Conservation (phyloP, 2,888 invertebrate species). For the Thalpophila matura region DNA sequence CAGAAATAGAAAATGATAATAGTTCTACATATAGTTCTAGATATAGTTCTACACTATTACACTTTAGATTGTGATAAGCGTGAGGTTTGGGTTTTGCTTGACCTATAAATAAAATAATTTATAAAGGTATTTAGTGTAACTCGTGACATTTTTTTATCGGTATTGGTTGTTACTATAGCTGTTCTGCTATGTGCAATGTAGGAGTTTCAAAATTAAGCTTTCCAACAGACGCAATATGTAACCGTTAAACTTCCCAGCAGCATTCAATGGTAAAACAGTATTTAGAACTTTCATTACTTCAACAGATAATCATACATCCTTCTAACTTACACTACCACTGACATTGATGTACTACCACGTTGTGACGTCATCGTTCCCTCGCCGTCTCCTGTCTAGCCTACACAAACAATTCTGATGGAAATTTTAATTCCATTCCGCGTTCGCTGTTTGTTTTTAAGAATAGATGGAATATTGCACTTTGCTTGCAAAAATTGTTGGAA, state of each 20-base stretch:
- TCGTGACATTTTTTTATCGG: too few species aligned
- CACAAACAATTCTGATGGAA: slow-evolving; percentile 76
- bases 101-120: too few species aligned
- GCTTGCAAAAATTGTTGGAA: slow-evolving; percentile 58
- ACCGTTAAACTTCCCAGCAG: not conserved
- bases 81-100: too few species aligned
- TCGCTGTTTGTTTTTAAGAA: slow-evolving; percentile 71
- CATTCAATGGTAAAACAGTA: not conserved
- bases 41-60: not conserved
- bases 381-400: slow-evolving; percentile 48
- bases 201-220: too few species aligned
- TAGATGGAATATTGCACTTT: slow-evolving; percentile 67
- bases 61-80: too few species aligned
- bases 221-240: too few species aligned
- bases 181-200: too few species aligned
- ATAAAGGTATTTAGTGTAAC: too few species aligned
- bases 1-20: slow-evolving; percentile 18
- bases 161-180: too few species aligned
- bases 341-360: slow-evolving; percentile 48
- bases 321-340: slow-evolving; percentile 8
- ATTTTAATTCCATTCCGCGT: slow-evolving; percentile 73
- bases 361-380: slow-evolving; percentile 52
- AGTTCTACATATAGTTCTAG: too few species aligned
- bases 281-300: slow-evolving; percentile 8
- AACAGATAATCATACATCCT: slow-evolving; percentile 7